phyloP scores from a whole-genome alignment of 2,113 vertebrate genomes.

The Myrmecobius fasciatus region DNA sequence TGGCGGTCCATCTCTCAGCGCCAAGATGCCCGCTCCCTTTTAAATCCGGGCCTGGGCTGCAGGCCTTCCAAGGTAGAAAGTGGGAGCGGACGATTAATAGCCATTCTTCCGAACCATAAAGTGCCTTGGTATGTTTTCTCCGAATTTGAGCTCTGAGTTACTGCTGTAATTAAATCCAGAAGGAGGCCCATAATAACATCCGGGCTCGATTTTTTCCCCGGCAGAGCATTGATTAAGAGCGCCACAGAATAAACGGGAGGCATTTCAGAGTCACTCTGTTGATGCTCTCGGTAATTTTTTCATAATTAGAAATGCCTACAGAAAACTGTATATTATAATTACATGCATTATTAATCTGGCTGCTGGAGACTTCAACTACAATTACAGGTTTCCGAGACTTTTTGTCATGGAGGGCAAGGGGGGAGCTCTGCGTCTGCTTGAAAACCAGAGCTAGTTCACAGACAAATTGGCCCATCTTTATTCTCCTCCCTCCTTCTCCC shows the following conservation, averaged over 20 bases:
- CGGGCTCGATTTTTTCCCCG: conserved; percentile 79
- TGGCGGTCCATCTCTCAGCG: conserved; percentile 51
- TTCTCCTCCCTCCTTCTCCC: conserved; percentile 4
- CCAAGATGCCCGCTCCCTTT: conserved; percentile 53
- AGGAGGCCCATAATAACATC: conserved; percentile 80
- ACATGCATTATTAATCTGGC: conserved; percentile 81
- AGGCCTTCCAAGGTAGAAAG: conserved; percentile 59
- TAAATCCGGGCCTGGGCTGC: conserved; percentile 57
- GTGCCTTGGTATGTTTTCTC: conserved; percentile 74
- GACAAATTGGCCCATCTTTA: conserved; percentile 37
- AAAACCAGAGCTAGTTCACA: conserved; percentile 39
- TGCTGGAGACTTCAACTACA: conserved; percentile 56
- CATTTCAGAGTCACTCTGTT: conserved; percentile 78
- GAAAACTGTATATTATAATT: conserved; percentile 82
- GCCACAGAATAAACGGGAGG: conserved; percentile 79
- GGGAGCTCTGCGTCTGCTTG: conserved; percentile 46
- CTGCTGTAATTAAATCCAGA: conserved; percentile 81
- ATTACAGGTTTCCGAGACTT: conserved; percentile 72
- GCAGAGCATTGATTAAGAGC: conserved; percentile 81
- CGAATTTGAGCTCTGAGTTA: conserved; percentile 82
- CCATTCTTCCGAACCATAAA: conserved; percentile 76
- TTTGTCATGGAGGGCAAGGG: conserved; percentile 21
- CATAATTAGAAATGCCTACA: conserved; percentile 83
- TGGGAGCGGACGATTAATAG: conserved; percentile 79
- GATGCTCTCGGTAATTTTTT: conserved; percentile 83